Evolutionary conservation across 2,888 invertebrate species (phyloP), one percentile per base, ranked within the genome.

Genomic region (Salticus scenicus): DNA sequence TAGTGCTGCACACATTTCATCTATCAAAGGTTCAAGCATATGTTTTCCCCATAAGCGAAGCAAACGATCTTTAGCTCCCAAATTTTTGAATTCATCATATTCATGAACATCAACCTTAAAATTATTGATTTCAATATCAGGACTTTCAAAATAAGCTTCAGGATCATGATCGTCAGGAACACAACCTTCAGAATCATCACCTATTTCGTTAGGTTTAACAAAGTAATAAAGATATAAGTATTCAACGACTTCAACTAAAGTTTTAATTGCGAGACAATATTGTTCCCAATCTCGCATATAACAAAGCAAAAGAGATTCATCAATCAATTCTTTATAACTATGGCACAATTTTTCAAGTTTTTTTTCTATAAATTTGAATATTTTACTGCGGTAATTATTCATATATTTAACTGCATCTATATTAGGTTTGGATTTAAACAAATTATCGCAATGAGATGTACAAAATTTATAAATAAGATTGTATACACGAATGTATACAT

Each of bases 191-290:
- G n/a, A n/a, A n/a, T n/a, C n/a, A n/a, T n/a, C n/a, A n/a, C n/a
- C n/a, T n/a, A n/a, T n/a, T n/a, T n/a, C n/a, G n/a, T n/a, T n/a
- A n/a, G n/a, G n/a, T n/a, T n/a, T n/a, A n/a, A n/a, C 95, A 5
- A 99, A 99, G 99, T 99, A 99, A 91, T 99, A 98, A 89, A 99
- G 91, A 93, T 99, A 99, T 57, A 99, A 93, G 92, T 99, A 99
- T 0, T 97, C 94, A 92, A 98, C 99, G 79, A 99, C 97, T 0
- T 98, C 99, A 92, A 99, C 97, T 41, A 99, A 93, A 5, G 98
- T 98, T 90, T 97, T 96, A 89, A 97, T 97, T 77, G 97, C 97
- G 92, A 98, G 98, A 92, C 97, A 97, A 91, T 98, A 99, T 90
- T 98, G 96, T 91, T 97, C 97, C 99, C 99, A 99, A 90, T 98